phyloP scores from a whole-genome alignment of 2,113 vertebrate species.

The Pipa parva region DNA sequence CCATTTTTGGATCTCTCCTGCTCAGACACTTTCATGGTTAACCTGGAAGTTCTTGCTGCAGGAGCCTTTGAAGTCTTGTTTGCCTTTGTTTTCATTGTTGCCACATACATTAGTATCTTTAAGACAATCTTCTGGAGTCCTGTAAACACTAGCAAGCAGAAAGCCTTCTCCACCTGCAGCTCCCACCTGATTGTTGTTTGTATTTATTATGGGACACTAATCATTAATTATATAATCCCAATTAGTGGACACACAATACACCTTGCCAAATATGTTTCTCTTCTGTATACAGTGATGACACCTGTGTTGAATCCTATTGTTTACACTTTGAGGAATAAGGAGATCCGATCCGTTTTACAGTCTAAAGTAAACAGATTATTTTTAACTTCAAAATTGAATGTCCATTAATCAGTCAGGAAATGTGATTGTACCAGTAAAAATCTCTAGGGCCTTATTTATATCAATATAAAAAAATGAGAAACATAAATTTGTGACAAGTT shows the following conservation, averaged over 20 bases:
- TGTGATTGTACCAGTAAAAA: too few species aligned
- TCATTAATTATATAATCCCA: conserved; percentile 9
- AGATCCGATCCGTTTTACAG: not conserved
- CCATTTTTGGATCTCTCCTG: conserved; percentile 40
- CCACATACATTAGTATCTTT: conserved; percentile 4
- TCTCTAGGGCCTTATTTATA: too few species aligned
- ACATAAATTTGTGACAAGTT: too few species aligned
- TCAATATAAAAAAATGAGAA: too few species aligned
- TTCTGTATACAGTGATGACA: conserved; percentile 13
- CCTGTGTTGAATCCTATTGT: conserved; percentile 22
- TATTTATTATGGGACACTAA: conserved; percentile 20
- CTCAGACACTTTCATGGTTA: conserved; percentile 17
- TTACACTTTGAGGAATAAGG: conserved; percentile 22
- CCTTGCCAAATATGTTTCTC: conserved; percentile 8
- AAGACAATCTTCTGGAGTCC: conserved; percentile 4
- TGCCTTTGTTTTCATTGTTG: conserved; percentile 20
- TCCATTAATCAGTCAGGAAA: too few species aligned
- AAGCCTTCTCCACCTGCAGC: conserved; percentile 25
- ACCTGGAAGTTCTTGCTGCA: not conserved
- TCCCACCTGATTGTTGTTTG: conserved; percentile 17
- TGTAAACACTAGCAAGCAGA: not conserved
- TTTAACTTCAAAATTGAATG: too few species aligned
- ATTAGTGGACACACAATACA: not conserved
- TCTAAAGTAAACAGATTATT: not conserved
- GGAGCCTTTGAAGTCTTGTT: conserved; percentile 19